Evolutionary conservation across 2,797 vertebrate genomes (phyloP), one percentile per base, ranked within the genome.

Genomic region (Crax fasciolata): DNA sequence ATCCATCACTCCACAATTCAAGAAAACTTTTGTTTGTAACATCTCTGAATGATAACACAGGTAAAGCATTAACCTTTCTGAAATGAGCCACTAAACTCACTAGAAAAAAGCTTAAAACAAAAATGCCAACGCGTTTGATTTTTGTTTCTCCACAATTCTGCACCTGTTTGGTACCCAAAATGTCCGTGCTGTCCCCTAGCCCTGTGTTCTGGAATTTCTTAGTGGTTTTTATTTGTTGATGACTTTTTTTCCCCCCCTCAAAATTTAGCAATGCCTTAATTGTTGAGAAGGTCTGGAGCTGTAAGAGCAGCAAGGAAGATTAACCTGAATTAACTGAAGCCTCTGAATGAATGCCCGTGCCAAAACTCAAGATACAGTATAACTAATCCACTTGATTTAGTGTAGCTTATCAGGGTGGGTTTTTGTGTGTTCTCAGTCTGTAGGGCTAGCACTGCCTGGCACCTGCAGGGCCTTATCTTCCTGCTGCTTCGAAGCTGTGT

Each of bases 251-350:
- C 16, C 27, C 51, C 27, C 51, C 35, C 35, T 8, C 38, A 11
- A 27, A 51, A 74, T 30, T 61, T 49, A 63, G 15, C 6, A 4
- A 18, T 48, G 55, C 11, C 23, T 71, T 85, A 81, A 23, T 54
- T 84, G 58, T 61, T 88, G 59, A 19, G 84, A 59, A 87, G 0
- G 1, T 35, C 78, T 84, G 30, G 57, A 67, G 52, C 66, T 80
- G 67, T 57, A 66, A 70, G 76, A 17, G 16, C 75, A 85, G n/a
- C 17, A 48, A 78, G 54, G 58, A 81, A 81, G 74, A 92, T 88
- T 70, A 81, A 57, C 61, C 71, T 44, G 44, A 90, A 92, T 95
- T 92, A 92, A 75, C 51, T 54, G 77, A 63, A 86, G 62, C 74
- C 57, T 91, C 52, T 41, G 65, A 76, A 71, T 16, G n/a, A 59